A percentile compares a stretch with the other conserved stretches of the same genome.
Evolutionary conservation across 1,140 invertebrate genomes (phyloP).

Genomic region (Drosophila kurseongensis): DNA sequence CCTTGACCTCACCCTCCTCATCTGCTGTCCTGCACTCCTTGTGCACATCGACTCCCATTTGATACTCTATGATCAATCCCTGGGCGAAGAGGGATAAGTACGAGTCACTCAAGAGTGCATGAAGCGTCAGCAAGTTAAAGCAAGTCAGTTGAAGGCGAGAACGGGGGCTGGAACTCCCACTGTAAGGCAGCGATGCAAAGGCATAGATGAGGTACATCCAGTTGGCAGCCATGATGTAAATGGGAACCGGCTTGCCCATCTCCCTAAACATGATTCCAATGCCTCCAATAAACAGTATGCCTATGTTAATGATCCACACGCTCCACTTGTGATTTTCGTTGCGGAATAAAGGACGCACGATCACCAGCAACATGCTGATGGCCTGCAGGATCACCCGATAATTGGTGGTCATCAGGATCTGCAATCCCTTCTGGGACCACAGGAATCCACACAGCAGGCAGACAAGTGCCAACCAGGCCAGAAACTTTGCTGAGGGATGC

Average conservation of each 20-base stretch:
- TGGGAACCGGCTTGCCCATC: constrained; percentile 73
- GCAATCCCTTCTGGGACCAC: constrained; percentile 89
- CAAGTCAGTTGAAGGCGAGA: constrained; percentile 85
- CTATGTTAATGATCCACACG: constrained; percentile 46
- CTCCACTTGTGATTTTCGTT: constrained; percentile 21
- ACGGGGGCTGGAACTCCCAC: constrained; percentile 81
- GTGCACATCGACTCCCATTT: constrained; percentile 45
- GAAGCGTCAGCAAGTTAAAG: constrained; percentile 85
- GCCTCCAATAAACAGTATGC: constrained; percentile 27
- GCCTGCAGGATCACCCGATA: constrained; percentile 85
- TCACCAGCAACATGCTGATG: constrained; percentile 44
- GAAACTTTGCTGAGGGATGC: constrained; percentile 23
- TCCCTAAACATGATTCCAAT: constrained; percentile 41
- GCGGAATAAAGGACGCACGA: constrained; percentile 53
- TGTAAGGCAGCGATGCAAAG: constrained; percentile 54
- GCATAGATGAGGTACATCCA: constrained; percentile 84
- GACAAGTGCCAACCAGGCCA: constrained; percentile 44
- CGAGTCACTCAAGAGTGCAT: constrained; percentile 87
- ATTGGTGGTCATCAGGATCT: constrained; percentile 73
- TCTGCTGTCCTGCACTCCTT: constrained; percentile 3
- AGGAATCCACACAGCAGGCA: constrained; percentile 77
- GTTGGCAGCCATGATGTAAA: constrained; percentile 84
- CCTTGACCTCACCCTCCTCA: not conserved
- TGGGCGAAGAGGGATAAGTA: constrained; percentile 88
- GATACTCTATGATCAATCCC: constrained; percentile 79